phyloP scores from a whole-genome alignment of 2,888 invertebrate species.

The Pachliopta kotzebuea region DNA sequence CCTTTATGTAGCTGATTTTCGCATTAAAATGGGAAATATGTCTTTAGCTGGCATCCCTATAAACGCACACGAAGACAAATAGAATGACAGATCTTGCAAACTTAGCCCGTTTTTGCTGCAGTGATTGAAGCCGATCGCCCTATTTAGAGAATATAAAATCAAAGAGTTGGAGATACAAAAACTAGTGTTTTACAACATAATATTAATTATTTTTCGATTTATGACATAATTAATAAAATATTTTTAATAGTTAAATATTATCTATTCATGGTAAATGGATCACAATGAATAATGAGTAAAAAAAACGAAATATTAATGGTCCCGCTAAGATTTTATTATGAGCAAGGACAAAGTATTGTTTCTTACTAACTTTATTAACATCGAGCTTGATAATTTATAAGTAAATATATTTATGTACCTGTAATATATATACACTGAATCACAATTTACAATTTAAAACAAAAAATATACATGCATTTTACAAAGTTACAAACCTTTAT shows the following conservation, averaged over 20 bases:
- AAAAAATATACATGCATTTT: constrained; percentile 7
- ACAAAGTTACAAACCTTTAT: constrained; percentile 3
- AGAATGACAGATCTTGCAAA: no score
- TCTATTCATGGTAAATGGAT: neutral
- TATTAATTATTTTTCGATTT: no score
- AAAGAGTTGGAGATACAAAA: neutral
- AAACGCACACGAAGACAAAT: no score
- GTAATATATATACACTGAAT: constrained; percentile 14
- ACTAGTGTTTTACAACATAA: neutral
- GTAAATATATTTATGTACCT: constrained; percentile 14
- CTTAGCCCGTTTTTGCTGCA: no score
- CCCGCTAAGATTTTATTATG: constrained; percentile 1
- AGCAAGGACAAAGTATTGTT: neutral
- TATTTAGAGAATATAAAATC: no score
- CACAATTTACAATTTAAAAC: constrained; percentile 16
- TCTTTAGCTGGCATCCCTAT: no score
- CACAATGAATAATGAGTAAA: no score
- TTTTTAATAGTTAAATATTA: neutral
- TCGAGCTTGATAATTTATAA: constrained; percentile 20
- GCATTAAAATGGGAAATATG: no score
- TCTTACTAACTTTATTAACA: constrained; percentile 7
- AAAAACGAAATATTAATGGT: neutral
- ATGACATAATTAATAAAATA: no score
- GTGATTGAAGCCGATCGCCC: no score
- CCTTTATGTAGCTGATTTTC: no score